A percentile compares a stretch with the other conserved stretches of the same genome.
Evolutionary conservation across 2,888 invertebrate species (phyloP).

Genomic region (Yponomeuta malinellus): DNA sequence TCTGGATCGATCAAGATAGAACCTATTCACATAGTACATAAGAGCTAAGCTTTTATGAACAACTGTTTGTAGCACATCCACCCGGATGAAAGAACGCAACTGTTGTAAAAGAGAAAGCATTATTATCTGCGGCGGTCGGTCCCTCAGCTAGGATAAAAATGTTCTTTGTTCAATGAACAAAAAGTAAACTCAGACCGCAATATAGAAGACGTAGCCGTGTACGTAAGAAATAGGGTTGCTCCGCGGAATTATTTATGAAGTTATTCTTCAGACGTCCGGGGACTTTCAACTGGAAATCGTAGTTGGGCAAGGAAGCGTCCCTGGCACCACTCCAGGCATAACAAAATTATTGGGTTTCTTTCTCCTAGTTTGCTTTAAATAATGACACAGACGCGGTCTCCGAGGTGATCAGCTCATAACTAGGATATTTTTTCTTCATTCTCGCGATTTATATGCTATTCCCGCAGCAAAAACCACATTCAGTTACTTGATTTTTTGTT

Average conservation of each 20-base stretch:
- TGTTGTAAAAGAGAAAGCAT: not conserved
- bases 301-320: not conserved
- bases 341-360: constrained; percentile 1
- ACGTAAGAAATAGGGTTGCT: constrained; percentile 14
- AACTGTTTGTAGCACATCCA: not conserved
- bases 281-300: not conserved
- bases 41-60: not conserved
- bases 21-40: too few species aligned
- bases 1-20: too few species aligned
- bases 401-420: too few species aligned
- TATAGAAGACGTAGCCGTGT: not conserved
- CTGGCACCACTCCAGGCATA: not conserved
- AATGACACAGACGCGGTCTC: not conserved
- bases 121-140: not conserved
- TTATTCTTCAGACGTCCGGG: constrained; percentile 29
- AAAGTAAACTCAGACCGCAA: not conserved
- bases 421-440: too few species aligned
- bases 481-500: too few species aligned
- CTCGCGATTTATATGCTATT: too few species aligned
- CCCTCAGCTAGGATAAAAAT: not conserved
- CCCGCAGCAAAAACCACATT: too few species aligned
- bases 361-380: not conserved
- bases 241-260: constrained; percentile 43
- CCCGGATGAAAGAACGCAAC: not conserved
- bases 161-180: constrained; percentile 3